A percentile compares a stretch with the other conserved stretches of the same genome.
phyloP scores from a whole-genome alignment of 2,113 vertebrate genomes.

The Plotosus lineatus region DNA sequence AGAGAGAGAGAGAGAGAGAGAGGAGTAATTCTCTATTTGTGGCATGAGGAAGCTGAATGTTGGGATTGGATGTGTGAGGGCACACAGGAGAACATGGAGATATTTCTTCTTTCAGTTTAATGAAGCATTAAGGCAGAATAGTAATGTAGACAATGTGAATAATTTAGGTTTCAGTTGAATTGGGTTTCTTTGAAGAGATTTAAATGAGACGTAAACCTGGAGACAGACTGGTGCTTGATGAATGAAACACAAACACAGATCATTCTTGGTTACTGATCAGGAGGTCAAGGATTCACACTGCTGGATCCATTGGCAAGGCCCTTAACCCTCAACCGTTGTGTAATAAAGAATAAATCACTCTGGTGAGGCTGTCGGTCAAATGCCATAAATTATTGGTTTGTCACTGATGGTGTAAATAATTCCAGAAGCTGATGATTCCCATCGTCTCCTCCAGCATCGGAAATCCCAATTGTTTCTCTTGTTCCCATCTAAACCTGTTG shows the following conservation, averaged over 20 bases:
- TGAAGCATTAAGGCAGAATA: conserved; percentile 11
- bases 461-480: neutral
- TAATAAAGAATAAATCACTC: too few relatives aligned
- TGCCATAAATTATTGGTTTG: neutral
- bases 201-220: neutral
- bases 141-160: neutral
- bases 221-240: neutral
- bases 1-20: neutral
- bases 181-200: conserved; percentile 7
- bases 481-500: neutral
- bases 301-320: too few relatives aligned
- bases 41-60: neutral
- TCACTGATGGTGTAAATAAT: conserved; percentile 4
- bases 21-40: neutral
- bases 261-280: too few relatives aligned
- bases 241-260: neutral
- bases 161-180: conserved; percentile 31
- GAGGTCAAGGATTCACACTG: too few relatives aligned
- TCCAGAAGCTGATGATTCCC: neutral
- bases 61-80: neutral
- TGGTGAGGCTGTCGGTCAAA: too few relatives aligned
- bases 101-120: conserved; percentile 29
- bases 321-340: too few relatives aligned
- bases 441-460: too few relatives aligned
- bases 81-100: neutral